phyloP scores from a whole-genome alignment of 2,113 vertebrate species.

The Mandrillus leucophaeus region DNA sequence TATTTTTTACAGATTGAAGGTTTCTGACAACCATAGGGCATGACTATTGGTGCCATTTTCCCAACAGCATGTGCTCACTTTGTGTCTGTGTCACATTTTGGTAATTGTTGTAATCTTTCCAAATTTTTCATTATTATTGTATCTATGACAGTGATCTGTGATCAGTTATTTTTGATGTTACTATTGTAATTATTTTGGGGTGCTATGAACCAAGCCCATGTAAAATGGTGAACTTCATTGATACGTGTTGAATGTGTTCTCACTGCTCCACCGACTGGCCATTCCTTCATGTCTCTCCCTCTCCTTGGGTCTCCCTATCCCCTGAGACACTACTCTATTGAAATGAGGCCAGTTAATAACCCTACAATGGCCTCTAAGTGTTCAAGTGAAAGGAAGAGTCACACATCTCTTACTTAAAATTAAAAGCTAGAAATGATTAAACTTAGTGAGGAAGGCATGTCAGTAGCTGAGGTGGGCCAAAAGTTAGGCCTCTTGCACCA shows the following conservation, averaged over 20 bases:
- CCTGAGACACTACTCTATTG: not conserved
- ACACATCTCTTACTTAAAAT: not conserved
- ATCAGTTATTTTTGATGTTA: not conserved
- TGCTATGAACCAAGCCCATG: not conserved
- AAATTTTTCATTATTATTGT: not conserved
- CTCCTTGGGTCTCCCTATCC: not conserved
- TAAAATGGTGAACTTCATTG: not conserved
- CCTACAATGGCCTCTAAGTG: not conserved
- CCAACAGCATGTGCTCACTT: not conserved
- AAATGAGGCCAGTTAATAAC: not conserved
- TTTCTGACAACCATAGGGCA: not conserved
- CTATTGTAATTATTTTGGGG: not conserved
- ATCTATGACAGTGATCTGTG: not conserved
- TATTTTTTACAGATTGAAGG: not conserved
- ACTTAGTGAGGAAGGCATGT: not conserved
- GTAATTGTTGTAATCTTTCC: not conserved
- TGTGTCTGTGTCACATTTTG: not conserved
- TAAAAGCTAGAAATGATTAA: not conserved
- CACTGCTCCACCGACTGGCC: not conserved
- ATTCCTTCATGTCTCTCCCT: not conserved
- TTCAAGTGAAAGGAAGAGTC: not conserved
- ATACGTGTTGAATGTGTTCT: not conserved
- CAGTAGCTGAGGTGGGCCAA: not conserved
- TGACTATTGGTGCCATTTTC: not conserved
- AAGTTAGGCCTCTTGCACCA: not conserved